Base-by-base conservation (phyloP, 2,797 vertebrate genomes). In the Lagorchestes hirsutus region DNA sequence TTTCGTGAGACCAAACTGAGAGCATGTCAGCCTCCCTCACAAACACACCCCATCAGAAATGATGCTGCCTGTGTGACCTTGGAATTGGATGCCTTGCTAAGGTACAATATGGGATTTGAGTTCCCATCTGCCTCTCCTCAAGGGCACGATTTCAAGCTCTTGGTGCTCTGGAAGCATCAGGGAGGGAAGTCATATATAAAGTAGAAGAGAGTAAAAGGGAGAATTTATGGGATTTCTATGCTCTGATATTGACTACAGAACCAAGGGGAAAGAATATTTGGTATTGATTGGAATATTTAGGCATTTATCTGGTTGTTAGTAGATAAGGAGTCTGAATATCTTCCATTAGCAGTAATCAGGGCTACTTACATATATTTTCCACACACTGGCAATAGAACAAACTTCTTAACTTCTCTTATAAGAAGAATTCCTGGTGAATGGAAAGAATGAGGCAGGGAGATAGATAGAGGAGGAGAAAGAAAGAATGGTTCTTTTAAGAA, bases 81-180 rank as follows among this genome's bases (percentile, higher is more conserved):
- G 5, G 93, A 97, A 96, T 97, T 97, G 95, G 91, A 94, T 57
- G 50, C 91, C 54, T 97, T 96, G 94, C 40, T 90, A 3, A 55
- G 54, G 58, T 50, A 29, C 18, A 67, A 92, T 62, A 62, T 62
- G 91, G 59, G 5, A 1, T 10, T 29, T 31, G 3, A 0, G 57
- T 56, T 18, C n/a, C 92, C 54, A 28, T 58, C 40, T 46, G n/a
- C 40, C 93, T 92, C 12, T 91, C 90, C 14, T 92, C 62, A 90
- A 93, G 92, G 96, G 82, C 24, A 93, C 95, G 56, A 62, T 96
- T 96, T 96, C 54, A 95, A n/a, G 28, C 34, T 9, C 62, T 54
- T 54, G 5, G 29, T 50, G 27, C 40, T 14, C 29, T 94, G 29
- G 46, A 11, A 93, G 2, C 28, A 95, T 91, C 55, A 93, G 95